These are phyloP conservation scores for Drosophila kanekoi DNA, from an alignment of 2,888 invertebrate species.

Conservation along the genomic window DNA sequence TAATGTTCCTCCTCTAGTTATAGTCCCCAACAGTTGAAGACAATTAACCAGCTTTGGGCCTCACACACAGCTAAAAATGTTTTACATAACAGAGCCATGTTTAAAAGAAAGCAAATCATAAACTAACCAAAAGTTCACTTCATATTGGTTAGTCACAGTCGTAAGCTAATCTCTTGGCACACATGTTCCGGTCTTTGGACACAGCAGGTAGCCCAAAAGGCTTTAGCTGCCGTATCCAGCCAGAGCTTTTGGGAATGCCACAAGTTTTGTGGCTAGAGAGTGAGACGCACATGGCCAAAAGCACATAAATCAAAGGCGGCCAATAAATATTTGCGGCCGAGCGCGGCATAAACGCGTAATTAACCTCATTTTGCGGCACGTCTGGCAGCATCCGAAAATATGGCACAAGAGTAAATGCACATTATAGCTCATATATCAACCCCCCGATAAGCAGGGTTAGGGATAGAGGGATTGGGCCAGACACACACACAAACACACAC, in stretches of 20 bases:
- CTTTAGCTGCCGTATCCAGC: not conserved
- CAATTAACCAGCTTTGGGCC: not conserved
- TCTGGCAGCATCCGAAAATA: slow-evolving; percentile 37
- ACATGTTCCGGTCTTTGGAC: slow-evolving; percentile 38
- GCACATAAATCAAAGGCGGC: slow-evolving; percentile 66
- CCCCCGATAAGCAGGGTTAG: slow-evolving; percentile 36
- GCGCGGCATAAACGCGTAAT: slow-evolving; percentile 69
- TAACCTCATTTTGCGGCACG: slow-evolving; percentile 62
- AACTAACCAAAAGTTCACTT: not conserved
- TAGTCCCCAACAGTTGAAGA: not conserved
- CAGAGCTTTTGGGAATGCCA: slow-evolving; percentile 6
- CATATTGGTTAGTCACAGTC: slow-evolving; percentile 30
- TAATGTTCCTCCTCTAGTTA: not conserved
- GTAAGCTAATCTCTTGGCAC: slow-evolving; percentile 25
- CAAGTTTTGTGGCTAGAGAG: not conserved
- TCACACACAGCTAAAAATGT: not conserved
- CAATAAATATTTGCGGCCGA: slow-evolving; percentile 68
- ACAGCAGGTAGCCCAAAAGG: slow-evolving; percentile 42
- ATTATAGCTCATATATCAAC: slow-evolving; percentile 77
- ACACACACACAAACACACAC: slow-evolving; percentile 1
- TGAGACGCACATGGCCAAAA: slow-evolving; percentile 22
- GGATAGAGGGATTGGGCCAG: slow-evolving; percentile 11
- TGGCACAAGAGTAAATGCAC: slow-evolving; percentile 69
- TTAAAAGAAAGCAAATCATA: slow-evolving; percentile 18
- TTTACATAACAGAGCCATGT: not conserved